Evolutionary conservation across 1,140 invertebrate species (phyloP), one percentile per base, ranked within the genome.

Genomic region (Andricus grossulariae): DNA sequence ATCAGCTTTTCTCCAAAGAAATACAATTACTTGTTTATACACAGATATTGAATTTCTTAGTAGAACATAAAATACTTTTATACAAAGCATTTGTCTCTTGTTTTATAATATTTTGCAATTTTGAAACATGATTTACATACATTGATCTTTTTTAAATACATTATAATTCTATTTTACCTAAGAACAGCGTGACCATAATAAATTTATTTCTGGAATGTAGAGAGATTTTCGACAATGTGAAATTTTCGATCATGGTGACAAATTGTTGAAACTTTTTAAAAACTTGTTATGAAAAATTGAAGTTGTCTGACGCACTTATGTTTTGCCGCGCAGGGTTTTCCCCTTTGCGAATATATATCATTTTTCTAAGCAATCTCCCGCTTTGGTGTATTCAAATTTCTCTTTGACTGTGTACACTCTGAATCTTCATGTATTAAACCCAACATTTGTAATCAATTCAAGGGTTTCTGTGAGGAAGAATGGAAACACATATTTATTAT

Each of bases 231-330:
- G 8, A 4, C 8, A 66, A 66, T 45, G 5, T 5, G 10, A 39
- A 66, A 66, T 39, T 66, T 66, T 39, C 21, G 16, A 66, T 66
- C 39, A 32, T 66, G n/a, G 39, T 66, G 60, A 66, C 32, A 66
- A 66, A 66, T 66, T 66, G 60, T 16, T 3, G 16, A 39, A 66
- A 66, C 32, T 66, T 66, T 39, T 60, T 10, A 45, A 45, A 45
- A 45, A 45, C 39, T 60, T n/a, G n/a, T 66, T 45, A 15, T 66
- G 60, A 66, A 66, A 66, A 66, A 66, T 66, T 66, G 25, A 66
- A 66, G 60, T 45, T 66, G 32, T 11, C 39, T 45, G 39, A 11
- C 39, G 10, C 39, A 45, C 0, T 45, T 45, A 10, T 45, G 0
- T 45, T 45, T 45, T 45, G 7, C 39, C 10, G 39, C 39, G 45